A percentile compares a stretch with the other conserved stretches of the same genome.
phyloP scores from a whole-genome alignment of 2,113 vertebrate genomes.

The Nyctibius bracteatus region DNA sequence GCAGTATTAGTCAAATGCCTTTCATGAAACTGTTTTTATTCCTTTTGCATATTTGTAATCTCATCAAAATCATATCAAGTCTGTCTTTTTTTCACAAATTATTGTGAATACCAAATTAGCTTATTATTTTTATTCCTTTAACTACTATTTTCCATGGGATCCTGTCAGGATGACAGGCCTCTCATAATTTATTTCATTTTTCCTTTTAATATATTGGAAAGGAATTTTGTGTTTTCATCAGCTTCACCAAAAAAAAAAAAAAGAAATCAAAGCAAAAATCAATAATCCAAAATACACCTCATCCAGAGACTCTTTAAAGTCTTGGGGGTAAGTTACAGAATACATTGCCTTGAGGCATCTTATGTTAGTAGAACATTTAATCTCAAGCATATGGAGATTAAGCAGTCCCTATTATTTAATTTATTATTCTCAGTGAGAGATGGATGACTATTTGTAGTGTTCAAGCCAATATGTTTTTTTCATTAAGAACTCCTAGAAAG shows the following conservation, averaged over 20 bases:
- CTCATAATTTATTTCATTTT: background rate
- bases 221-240: background rate
- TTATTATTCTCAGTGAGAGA: background rate
- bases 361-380: background rate
- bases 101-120: background rate
- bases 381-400: background rate
- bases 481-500: background rate
- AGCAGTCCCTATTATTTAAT: background rate
- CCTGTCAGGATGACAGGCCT: background rate
- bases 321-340: background rate
- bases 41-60: background rate
- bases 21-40: background rate
- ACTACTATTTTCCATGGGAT: background rate
- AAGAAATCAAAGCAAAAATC: background rate
- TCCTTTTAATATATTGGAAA: background rate
- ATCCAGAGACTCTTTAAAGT: background rate
- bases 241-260: background rate
- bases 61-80: background rate
- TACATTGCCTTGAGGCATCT: background rate
- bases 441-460: background rate
- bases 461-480: background rate
- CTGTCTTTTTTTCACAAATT: background rate
- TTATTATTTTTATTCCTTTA: background rate
- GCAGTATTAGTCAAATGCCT: background rate
- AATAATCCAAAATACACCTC: background rate